Evolutionary conservation across 1,140 invertebrate species (phyloP), one percentile per base, ranked within the genome.

Genomic region (Hycleus cichorii): DNA sequence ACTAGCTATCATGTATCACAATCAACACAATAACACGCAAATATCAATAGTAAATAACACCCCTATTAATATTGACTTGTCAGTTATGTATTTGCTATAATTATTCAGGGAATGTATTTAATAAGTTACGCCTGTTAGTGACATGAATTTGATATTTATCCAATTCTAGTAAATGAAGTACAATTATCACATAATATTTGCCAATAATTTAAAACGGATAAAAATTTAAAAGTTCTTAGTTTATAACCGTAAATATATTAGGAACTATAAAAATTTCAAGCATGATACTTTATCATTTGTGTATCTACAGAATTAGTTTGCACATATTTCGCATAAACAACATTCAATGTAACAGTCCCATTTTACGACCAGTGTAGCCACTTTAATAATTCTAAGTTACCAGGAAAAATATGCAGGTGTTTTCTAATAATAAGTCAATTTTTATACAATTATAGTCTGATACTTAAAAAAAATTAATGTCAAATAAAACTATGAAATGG

Each of bases 351-450:
- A 32, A 32, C 32, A 58, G 43, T 54, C 27, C 45, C 47, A 55
- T 57, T 57, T 53, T 47, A 57, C 39, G 43, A 61, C 27, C 18
- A 49, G 46, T 57, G 39, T 66, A 12, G 42, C 51, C 46, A 53
- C 32, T 32, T 5, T 7, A 32, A 32, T 32, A 4, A 32, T 32
- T 32, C 7, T 32, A 32, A 32, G 7, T 32, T 32, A 32, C 32
- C 7, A 32, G 2, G 18, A 18, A 18, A 18, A 18, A 18, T 18
- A 18, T 18, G 18, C 18, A 32, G 32, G 32, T 32, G 32, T 5
- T 32, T 4, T 32, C 32, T 32, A 18, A 18, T 18, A 18, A 18
- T 18, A 18, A 18, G 18, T 18, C 1, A 18, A 18, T 18, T 18
- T 18, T 18, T 18, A 18, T 18, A 18, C 18, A 18, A 18, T 18